Conservation (phyloP, 2,888 invertebrate species). For the Mamestra brassicae region DNA sequence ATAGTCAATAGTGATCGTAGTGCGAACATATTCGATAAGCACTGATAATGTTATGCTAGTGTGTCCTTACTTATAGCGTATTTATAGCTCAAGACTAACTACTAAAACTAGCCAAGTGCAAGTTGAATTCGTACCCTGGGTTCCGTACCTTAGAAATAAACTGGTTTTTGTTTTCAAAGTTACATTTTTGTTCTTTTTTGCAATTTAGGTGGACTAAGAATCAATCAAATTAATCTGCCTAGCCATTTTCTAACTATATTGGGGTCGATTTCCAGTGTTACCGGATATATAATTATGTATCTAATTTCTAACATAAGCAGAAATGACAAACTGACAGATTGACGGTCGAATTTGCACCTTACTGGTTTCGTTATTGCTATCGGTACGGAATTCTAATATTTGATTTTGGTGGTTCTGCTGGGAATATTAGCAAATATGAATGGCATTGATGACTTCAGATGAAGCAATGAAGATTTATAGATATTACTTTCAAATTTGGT, state of each 20-base stretch:
- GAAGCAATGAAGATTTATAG: neutral
- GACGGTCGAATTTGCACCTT: too few species aligned
- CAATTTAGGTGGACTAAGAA: neutral
- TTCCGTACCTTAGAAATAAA: neutral
- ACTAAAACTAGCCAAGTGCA: neutral
- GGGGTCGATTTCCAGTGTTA: too few species aligned
- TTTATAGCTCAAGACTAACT: conserved; percentile 28
- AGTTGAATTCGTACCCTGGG: too few species aligned
- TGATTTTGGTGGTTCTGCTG: neutral
- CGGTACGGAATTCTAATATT: conserved; percentile 1
- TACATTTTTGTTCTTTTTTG: neutral
- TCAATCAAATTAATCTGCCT: too few species aligned
- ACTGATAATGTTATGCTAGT: neutral
- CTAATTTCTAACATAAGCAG: too few species aligned
- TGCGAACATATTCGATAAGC: conserved; percentile 10
- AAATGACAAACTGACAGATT: neutral
- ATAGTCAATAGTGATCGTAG: neutral
- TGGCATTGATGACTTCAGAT: conserved; percentile 3
- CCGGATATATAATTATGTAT: too few species aligned
- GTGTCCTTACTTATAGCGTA: neutral
- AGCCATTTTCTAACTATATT: too few species aligned
- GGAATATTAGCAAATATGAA: neutral
- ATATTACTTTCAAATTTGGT: too few species aligned
- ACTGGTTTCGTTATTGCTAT: neutral
- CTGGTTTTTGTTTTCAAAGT: neutral